Conservation (phyloP, 2,113 vertebrate species). For the Diadophis punctatus region DNA sequence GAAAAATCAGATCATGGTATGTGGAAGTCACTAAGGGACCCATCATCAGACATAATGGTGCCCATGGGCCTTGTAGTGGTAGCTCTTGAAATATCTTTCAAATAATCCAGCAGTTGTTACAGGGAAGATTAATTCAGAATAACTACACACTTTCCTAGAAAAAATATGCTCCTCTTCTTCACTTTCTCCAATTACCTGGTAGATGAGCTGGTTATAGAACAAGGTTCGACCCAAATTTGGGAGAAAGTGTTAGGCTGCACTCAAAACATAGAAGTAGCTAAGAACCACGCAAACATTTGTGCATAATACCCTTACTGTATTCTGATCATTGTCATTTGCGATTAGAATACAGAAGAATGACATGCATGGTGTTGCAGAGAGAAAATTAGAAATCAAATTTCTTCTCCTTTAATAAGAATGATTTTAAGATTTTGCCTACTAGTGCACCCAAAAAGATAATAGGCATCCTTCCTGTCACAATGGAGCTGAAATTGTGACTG, state of each 20-base stretch:
- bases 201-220: neutral
- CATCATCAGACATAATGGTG: neutral
- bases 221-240: neutral
- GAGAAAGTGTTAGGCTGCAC: neutral
- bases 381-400: neutral
- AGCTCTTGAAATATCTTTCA: neutral
- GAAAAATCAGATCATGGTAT: neutral
- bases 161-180: neutral
- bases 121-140: neutral
- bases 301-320: neutral
- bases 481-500: neutral
- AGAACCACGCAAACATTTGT: neutral
- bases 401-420: neutral
- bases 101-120: neutral
- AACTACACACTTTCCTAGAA: neutral
- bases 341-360: neutral
- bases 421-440: neutral
- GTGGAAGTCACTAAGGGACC: neutral
- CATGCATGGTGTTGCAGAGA: neutral
- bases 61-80: neutral
- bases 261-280: neutral
- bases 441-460: neutral
- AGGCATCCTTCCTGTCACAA: neutral
- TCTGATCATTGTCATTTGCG: neutral
- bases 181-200: neutral